Evolutionary conservation across 2,888 invertebrate genomes (phyloP).

Genomic region (Trichopoda pennipes): DNA sequence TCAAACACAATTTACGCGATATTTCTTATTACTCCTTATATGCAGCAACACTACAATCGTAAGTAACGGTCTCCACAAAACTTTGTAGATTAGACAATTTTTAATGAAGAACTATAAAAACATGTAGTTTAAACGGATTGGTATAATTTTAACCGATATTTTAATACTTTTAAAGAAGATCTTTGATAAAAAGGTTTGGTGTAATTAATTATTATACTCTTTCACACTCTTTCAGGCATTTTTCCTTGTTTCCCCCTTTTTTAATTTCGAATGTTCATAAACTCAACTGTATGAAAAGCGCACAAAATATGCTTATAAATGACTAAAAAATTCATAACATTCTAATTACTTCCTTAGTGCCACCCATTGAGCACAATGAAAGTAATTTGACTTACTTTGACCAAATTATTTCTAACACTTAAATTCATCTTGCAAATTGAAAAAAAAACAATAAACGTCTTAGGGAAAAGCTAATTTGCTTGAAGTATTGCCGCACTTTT

Average conservation of each 20-base stretch:
- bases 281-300: constrained; percentile 8
- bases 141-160: no score
- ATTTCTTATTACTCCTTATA: no score
- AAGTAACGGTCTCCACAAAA: no score
- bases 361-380: constrained; percentile 59
- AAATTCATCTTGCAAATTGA: constrained; percentile 36
- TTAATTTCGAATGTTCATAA: constrained; percentile 3
- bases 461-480: background rate
- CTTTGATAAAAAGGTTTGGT: no score
- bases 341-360: constrained; percentile 77
- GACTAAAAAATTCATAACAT: constrained; percentile 72
- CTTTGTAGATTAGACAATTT: no score
- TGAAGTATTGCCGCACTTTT: constrained; percentile 5
- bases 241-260: background rate
- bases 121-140: no score
- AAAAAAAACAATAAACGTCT: background rate
- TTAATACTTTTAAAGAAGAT: no score
- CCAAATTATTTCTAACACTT: constrained; percentile 64
- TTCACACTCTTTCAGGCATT: background rate
- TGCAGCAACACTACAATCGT: no score
- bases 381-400: constrained; percentile 51
- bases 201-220: background rate
- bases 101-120: no score
- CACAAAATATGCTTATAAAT: constrained; percentile 12
- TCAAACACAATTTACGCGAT: no score